These are phyloP conservation scores for Holothuria scabra DNA, from an alignment of 53 echinoderm and acorn worm species.

Conservation along the genomic window DNA sequence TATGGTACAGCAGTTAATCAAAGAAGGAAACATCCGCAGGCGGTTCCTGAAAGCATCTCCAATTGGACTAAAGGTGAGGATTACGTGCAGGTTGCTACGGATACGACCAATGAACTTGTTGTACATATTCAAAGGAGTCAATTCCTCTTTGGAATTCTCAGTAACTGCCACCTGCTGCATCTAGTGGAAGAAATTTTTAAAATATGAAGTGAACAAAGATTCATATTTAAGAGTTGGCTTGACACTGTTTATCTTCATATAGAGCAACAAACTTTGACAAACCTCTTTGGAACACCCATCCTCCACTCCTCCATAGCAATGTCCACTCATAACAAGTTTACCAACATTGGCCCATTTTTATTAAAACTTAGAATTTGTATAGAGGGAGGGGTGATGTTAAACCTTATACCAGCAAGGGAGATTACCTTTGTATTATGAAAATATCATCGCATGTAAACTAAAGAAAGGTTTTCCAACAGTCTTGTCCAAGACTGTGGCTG, in stretches of 20 bases:
- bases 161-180: constrained; percentile 93
- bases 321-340: too few species aligned
- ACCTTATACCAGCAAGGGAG: too few species aligned
- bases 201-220: not conserved
- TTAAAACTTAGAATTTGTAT: too few species aligned
- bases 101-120: constrained; percentile 90
- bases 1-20: constrained; percentile 98
- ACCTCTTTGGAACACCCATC: too few species aligned
- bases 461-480: too few species aligned
- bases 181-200: constrained; percentile 29
- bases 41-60: constrained; percentile 97
- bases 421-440: too few species aligned
- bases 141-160: constrained; percentile 87
- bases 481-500: not conserved
- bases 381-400: too few species aligned
- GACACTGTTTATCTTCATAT: too few species aligned
- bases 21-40: constrained; percentile 93
- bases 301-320: too few species aligned
- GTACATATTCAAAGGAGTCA: constrained; percentile 98
- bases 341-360: too few species aligned
- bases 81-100: constrained; percentile 87
- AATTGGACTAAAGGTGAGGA: constrained; percentile 95
- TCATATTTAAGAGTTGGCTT: not conserved
- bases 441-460: too few species aligned
- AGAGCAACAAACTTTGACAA: too few species aligned